Base-by-base conservation (phyloP, 1,140 invertebrate genomes). In the Neelides sp. region DNA sequence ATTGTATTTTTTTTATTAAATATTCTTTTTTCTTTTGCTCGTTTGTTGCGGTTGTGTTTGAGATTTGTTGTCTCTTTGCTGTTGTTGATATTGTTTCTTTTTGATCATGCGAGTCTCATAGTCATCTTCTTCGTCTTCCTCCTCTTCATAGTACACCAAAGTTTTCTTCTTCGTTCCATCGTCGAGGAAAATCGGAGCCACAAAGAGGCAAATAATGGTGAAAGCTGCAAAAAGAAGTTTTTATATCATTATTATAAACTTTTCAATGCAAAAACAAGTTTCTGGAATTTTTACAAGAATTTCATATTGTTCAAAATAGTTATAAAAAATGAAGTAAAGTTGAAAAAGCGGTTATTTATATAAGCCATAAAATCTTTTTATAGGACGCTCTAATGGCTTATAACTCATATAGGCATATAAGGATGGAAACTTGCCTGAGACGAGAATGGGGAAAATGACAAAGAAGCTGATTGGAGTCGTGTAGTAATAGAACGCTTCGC, bases 401-500 rank as follows among this genome's bases (percentile, higher is more conserved):
- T 28, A 19, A 24, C 17, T 50, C 4, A 20, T 42, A 40, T 27
- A 27, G 7, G 2, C 27, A 32, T 7, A 43, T 17, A 20, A 15
- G n/a, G 15, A 26, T 35, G 27, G 17, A 12, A 7, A 36, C 50
- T 48, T 51, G 55, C 57, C 8, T n/a, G 55, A 46, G 22, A 61
- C 51, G 3, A 50, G 30, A 20, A 55, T 57, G 0, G 59, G 59
- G 34, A 61, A 61, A n/a, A 57, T 24, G 19, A 54, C 50, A 26
- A 57, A 57, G 19, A 61, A 61, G 27, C 47, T 54, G 7, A 57
- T 37, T 5, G 51, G 24, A 3, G 59, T 49, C 4, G 59, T 49
- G 40, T 57, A 61, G 36, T 61, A 61, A 45, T 61, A 61, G 27
- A 61, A 57, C 2, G 59, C 55, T 44, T 61, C 59, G 7, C 55